Evolutionary conservation across 2,113 vertebrate species (phyloP).

Genomic region (Helogale parvula): DNA sequence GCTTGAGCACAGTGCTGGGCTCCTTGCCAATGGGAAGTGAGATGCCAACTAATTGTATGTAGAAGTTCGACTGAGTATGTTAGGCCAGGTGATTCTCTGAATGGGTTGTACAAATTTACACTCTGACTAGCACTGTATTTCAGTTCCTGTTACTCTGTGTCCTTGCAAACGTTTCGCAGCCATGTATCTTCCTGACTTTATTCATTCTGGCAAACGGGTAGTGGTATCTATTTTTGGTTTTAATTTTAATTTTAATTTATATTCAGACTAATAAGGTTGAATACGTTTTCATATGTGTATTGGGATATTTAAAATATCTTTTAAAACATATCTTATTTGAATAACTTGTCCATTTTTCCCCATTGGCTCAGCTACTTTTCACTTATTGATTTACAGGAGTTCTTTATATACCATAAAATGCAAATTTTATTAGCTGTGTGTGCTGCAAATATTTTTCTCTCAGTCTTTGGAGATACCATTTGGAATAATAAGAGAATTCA

Average conservation of each 20-base stretch:
- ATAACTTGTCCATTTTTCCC: not conserved
- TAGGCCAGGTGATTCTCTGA: not conserved
- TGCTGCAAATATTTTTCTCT: not conserved
- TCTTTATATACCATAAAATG: not conserved
- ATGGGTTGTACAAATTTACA: not conserved
- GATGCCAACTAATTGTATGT: not conserved
- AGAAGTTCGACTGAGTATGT: not conserved
- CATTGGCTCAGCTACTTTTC: not conserved
- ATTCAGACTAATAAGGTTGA: not conserved
- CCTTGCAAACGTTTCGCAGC: not conserved
- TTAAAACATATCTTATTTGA: not conserved
- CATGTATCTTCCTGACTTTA: not conserved
- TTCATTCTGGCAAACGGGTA: not conserved
- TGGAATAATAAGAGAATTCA: not conserved
- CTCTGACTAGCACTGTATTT: not conserved
- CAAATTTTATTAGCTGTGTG: not conserved
- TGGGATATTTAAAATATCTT: not conserved
- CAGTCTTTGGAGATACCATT: not conserved
- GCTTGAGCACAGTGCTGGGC: not conserved
- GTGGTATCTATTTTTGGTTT: not conserved
- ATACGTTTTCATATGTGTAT: not conserved
- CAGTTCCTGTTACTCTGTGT: not conserved
- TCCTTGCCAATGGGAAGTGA: not conserved
- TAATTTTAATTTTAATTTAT: not conserved
- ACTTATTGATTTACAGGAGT: not conserved